These are phyloP conservation scores for Peromyscus aztecus DNA, from an alignment of 2,797 vertebrate species.

Conservation along the genomic window DNA sequence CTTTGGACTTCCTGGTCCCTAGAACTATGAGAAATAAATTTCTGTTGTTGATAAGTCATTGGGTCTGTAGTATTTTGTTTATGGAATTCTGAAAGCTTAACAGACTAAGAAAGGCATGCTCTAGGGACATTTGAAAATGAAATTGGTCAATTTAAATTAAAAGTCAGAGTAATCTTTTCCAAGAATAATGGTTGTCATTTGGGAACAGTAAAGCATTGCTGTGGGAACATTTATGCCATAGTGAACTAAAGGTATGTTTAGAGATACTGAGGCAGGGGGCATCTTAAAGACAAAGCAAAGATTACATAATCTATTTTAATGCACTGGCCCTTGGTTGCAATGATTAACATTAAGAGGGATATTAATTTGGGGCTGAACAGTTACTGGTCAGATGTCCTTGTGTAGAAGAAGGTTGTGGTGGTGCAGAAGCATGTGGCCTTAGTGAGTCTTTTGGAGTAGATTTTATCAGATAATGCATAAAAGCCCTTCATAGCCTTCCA, in stretches of 20 bases:
- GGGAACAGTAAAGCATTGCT: not conserved
- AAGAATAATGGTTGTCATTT: not conserved
- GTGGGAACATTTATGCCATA: not conserved
- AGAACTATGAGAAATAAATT: not conserved
- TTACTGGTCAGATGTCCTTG: not conserved
- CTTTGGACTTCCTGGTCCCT: not conserved
- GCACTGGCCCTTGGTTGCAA: too few relatives aligned
- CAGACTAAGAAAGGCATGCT: constrained; percentile 85
- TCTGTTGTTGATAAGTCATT: not conserved
- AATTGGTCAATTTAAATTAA: not conserved
- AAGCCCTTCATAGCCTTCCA: not conserved
- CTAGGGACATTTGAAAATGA: constrained; percentile 86
- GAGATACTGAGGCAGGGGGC: not conserved
- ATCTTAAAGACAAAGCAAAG: not conserved
- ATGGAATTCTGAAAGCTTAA: not conserved
- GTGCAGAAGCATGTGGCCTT: not conserved
- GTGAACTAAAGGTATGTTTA: not conserved
- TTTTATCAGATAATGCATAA: not conserved
- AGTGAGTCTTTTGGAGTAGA: not conserved
- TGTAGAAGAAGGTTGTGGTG: not conserved
- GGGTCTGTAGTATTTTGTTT: not conserved
- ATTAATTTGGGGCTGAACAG: not conserved
- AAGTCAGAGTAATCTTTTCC: not conserved
- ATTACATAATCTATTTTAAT: not conserved
- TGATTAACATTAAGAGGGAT: not conserved